A percentile compares a stretch with the other conserved stretches of the same genome.
phyloP scores from a whole-genome alignment of 2,888 invertebrate species.

The Eilema griseolum region DNA sequence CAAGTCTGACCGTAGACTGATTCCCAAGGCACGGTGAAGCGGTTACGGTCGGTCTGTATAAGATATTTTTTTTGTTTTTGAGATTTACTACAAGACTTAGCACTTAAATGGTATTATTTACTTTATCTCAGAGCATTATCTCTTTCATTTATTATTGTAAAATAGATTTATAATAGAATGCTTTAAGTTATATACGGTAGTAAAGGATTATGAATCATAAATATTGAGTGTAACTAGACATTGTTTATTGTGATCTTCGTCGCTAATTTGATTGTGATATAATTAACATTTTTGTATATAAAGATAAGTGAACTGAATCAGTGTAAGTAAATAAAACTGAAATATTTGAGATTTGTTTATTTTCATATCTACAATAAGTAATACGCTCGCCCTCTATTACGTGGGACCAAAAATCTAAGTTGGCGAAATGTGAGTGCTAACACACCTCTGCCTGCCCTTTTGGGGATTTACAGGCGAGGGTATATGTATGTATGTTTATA shows the following conservation, averaged over 20 bases:
- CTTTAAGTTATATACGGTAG: constrained; percentile 46
- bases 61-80: constrained; percentile 44
- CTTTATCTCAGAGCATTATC: constrained; percentile 42
- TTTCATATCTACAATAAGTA: constrained; percentile 22
- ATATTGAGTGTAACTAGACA: constrained; percentile 70
- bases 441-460: too few species aligned
- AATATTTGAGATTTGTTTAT: constrained; percentile 44
- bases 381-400: too few species aligned
- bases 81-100: constrained; percentile 47
- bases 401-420: too few species aligned
- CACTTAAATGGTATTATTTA: constrained; percentile 39
- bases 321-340: constrained; percentile 75
- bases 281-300: constrained; percentile 77
- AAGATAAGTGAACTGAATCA: constrained; percentile 73
- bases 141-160: constrained; percentile 54
- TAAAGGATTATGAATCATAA: constrained; percentile 63
- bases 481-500: too few species aligned
- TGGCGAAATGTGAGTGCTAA: too few species aligned
- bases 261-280: constrained; percentile 83
- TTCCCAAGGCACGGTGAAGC: too few species aligned
- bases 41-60: constrained; percentile 7
- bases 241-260: constrained; percentile 69
- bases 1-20: too few species aligned
- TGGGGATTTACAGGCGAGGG: too few species aligned
- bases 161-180: constrained; percentile 44